Conservation (phyloP, 2,113 vertebrate genomes). For the Rhinolophus sinicus region DNA sequence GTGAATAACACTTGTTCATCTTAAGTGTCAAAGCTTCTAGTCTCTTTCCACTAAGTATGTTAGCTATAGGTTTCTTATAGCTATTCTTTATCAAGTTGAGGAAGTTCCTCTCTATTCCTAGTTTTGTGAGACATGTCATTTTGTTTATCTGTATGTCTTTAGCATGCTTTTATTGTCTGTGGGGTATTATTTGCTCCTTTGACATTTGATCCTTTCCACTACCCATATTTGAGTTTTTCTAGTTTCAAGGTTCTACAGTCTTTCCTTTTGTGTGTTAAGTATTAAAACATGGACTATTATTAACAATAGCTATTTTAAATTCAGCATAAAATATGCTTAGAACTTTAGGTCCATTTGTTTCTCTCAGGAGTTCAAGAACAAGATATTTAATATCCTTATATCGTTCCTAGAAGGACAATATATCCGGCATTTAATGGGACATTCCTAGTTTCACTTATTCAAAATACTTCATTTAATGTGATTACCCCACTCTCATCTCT, state of each 20-base stretch:
- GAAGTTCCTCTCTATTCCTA: neutral
- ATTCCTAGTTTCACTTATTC: neutral
- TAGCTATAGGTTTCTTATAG: neutral
- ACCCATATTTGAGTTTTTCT: neutral
- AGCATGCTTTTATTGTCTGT: neutral
- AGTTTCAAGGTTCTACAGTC: neutral
- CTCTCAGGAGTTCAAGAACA: neutral
- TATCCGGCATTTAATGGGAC: neutral
- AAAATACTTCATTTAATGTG: neutral
- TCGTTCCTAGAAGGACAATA: neutral
- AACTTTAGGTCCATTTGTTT: neutral
- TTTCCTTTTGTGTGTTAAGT: neutral
- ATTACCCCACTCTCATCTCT: rapidly evolving
- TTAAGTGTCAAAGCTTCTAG: neutral
- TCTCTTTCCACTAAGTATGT: neutral
- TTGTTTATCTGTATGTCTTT: neutral
- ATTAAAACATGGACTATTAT: neutral
- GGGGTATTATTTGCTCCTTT: neutral
- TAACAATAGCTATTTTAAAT: neutral
- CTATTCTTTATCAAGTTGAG: neutral
- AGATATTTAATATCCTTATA: neutral
- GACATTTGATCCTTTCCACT: neutral
- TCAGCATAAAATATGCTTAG: neutral
- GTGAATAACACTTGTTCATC: neutral
- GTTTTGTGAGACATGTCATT: neutral